A percentile compares a stretch with the other conserved stretches of the same genome.
Conservation (phyloP, 2,113 vertebrate genomes). For the Oryzias woworae region DNA sequence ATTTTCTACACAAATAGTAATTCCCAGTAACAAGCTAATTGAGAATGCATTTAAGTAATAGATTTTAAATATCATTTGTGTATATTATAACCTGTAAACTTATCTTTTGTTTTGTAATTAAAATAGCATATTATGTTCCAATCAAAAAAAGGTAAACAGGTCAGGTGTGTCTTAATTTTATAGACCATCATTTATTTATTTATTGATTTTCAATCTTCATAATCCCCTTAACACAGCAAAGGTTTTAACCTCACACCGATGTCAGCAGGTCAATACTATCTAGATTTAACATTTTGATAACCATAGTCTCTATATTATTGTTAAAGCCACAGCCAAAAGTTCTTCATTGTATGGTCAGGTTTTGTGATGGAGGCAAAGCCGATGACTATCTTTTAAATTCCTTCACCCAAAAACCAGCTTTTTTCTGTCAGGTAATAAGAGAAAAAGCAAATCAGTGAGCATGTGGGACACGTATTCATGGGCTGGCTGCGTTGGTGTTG, state of each 20-base stretch:
- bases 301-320: slow-evolving; percentile 44
- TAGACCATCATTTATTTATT: background rate
- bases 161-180: no score
- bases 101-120: no score
- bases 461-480: slow-evolving; percentile 23
- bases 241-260: slow-evolving; percentile 30
- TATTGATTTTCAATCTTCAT: slow-evolving; percentile 1
- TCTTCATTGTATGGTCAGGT: slow-evolving; percentile 32
- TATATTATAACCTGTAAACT: background rate
- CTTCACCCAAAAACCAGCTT: slow-evolving; percentile 14
- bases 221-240: slow-evolving; percentile 6
- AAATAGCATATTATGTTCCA: no score
- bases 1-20: background rate
- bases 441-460: slow-evolving; percentile 20
- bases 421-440: slow-evolving; percentile 14
- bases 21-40: background rate
- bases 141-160: no score
- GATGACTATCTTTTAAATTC: slow-evolving; percentile 49
- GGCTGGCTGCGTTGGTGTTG: slow-evolving; percentile 45
- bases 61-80: slow-evolving; percentile 2
- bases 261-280: slow-evolving; percentile 49
- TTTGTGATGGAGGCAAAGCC: slow-evolving; percentile 39
- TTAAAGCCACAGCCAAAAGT: slow-evolving; percentile 45
- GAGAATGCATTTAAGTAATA: background rate
- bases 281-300: slow-evolving; percentile 53